Base-by-base conservation (phyloP, 2,797 vertebrate species). In the Cryptoprocta ferox region DNA sequence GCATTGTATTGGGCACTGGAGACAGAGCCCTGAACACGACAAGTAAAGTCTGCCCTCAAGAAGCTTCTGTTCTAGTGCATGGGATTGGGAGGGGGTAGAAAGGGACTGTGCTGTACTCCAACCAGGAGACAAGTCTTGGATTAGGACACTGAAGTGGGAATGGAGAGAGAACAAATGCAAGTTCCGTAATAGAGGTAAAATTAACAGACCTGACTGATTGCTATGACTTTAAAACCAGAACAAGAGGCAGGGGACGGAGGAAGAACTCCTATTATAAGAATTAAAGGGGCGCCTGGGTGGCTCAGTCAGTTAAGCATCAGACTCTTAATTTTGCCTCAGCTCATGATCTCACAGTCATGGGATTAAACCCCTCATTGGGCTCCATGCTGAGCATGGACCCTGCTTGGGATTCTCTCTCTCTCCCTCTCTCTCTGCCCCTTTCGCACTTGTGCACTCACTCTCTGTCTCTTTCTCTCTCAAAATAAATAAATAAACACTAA, bases 101-200 rank as follows among this genome's bases (percentile, higher is more conserved):
- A 24, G 71, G 56, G 8, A 65, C 32, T 7, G 0, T 10, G 21
- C 14, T 45, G 4, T 2, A 10, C 5, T 9, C 5, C 0, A n/a
- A 63, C 12, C 71, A n/a, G 50, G 76, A 65, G 35, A 35, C 8
- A 42, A 18, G 24, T 6, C 89, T 65, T 79, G 91, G 48, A 35
- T 4, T 8, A 24, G 18, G 42, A 56, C 3, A 1, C 15, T 12
- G 24, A 8, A 4, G 0, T 37, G 14, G 28, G 28, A 42, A 30
- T 11, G 18, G 12, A 87, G n/a, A 89, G 35, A 42, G 14, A 45
- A 39, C 8, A 15, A 56, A 66, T 11, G 35, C 24, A 28, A 24
- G 59, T 78, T 80, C 53, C 0, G 8, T 39, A 3, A 18, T n/a
- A 61, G 65, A 59, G 70, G 45, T 21, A 66, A n/a, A 85, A 32